Evolutionary conservation across 2,888 invertebrate species (phyloP).

Genomic region (Thera britannica): DNA sequence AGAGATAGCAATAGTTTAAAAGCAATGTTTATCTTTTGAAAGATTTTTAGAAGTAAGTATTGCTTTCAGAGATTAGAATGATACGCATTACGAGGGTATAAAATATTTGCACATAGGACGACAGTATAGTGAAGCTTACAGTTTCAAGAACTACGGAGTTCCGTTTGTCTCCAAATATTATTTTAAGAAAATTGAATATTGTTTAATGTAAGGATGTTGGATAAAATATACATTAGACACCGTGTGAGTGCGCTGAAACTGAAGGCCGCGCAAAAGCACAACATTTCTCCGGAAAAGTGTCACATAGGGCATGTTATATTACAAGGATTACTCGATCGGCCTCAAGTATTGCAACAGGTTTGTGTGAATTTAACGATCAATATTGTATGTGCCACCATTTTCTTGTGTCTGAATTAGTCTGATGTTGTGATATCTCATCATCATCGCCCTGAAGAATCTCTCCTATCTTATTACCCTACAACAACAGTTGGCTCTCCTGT

Average conservation of each 20-base stretch:
- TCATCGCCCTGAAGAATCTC: too few species aligned
- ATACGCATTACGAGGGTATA: slow-evolving; percentile 3
- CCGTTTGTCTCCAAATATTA: neutral
- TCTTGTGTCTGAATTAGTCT: too few species aligned
- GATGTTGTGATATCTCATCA: too few species aligned
- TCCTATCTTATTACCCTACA: too few species aligned
- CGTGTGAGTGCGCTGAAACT: slow-evolving; percentile 49
- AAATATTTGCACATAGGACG: slow-evolving; percentile 6
- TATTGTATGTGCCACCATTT: too few species aligned
- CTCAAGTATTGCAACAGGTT: slow-evolving; percentile 53
- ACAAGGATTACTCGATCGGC: slow-evolving; percentile 53
- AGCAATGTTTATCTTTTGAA: too few species aligned
- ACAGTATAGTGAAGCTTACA: neutral
- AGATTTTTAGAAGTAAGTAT: neutral
- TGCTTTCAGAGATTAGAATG: neutral
- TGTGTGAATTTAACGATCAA: slow-evolving; percentile 5
- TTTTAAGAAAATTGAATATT: neutral
- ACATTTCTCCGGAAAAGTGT: slow-evolving; percentile 50
- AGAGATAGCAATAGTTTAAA: too few species aligned
- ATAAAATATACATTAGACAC: slow-evolving; percentile 45
- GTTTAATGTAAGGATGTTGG: slow-evolving; percentile 39
- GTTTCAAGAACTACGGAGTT: slow-evolving; percentile 7
- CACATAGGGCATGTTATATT: slow-evolving; percentile 59
- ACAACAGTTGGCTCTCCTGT: too few species aligned
- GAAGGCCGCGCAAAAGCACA: slow-evolving; percentile 50